Evolutionary conservation across 2,113 vertebrate genomes (phyloP), one percentile per base, ranked within the genome.

Genomic region (Ammospiza nelsoni): DNA sequence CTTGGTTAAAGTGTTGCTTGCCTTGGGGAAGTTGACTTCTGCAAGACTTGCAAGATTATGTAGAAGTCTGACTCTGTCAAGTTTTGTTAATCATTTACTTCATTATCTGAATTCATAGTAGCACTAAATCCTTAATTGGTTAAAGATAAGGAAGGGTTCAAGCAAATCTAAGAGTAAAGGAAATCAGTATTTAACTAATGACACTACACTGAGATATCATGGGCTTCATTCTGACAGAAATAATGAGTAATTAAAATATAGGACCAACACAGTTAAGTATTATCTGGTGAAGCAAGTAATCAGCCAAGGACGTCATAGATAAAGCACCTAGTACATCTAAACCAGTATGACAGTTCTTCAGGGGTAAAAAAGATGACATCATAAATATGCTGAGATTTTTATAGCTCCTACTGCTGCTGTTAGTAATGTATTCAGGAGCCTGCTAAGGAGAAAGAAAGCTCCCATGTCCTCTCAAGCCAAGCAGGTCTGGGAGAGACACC

Each of bases 61-160:
- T 77, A 73, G 41, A 80, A 73, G 46, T 67, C 25, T 73, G 54
- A 90, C 49, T 73, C 83, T 68, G 54, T 73, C 49, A 54, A 37
- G 13, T 80, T 95, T 80, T 80, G 88, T 93, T 88, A 95, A 93
- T 88, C 4, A 92, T 96, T 95, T 90, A 73, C 74, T 80, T 58
- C n/a, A 54, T 76, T 93, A 93, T 90, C 82, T 92, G 67, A 90
- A 77, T 80, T 62, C n/a, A 62, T 46, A 80, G 79, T 46, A 83
- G 43, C 43, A 49, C 55, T 80, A 80, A 93, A 86, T 76, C 46
- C 51, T 54, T 74, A 67, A 49, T 3, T 66, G 33, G 35, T 66
- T 80, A 49, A 86, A 80, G 79, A 84, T 83, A 96, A 62, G 62
- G 79, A 52, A 80, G 25, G 11, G 71, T 67, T 58, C 43, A 80